Evolutionary conservation across 1,140 invertebrate genomes (phyloP).

Genomic region (Pseudomyrmex concolor): DNA sequence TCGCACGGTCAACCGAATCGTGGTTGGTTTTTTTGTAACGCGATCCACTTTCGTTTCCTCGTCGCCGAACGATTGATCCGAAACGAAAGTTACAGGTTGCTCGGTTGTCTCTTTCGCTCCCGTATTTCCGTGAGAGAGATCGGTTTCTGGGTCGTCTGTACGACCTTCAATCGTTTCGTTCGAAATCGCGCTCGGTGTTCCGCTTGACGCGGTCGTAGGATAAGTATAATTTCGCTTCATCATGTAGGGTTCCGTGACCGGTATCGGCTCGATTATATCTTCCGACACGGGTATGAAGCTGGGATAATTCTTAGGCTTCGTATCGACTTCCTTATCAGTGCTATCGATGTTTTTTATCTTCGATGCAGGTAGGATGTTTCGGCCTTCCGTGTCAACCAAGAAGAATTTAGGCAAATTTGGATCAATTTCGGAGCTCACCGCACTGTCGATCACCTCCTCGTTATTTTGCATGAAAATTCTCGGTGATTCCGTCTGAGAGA

Average conservation of each 20-base stretch:
- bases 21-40: constrained; percentile 20
- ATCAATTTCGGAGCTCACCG: constrained; percentile 29
- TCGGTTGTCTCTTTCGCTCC: constrained; percentile 14
- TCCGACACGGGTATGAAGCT: constrained; percentile 82
- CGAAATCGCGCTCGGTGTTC: neutral
- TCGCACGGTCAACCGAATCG: neutral
- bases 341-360: constrained; percentile 58
- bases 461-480: neutral
- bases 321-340: neutral
- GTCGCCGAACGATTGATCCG: neutral
- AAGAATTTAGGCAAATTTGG: neutral
- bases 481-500: constrained; percentile 27
- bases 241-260: constrained; percentile 64
- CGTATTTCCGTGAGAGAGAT: neutral
- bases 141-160: neutral
- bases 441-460: constrained; percentile 45
- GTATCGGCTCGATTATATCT: constrained; percentile 68
- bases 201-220: neutral
- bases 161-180: constrained; percentile 7
- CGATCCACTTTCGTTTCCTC: constrained; percentile 20
- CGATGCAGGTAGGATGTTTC: constrained; percentile 51
- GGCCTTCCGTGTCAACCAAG: constrained; percentile 35
- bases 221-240: constrained; percentile 52
- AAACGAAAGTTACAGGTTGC: neutral
- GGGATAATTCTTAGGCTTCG: constrained; percentile 67